Conservation (phyloP, 2,113 vertebrate species). For the Coturnix japonica region DNA sequence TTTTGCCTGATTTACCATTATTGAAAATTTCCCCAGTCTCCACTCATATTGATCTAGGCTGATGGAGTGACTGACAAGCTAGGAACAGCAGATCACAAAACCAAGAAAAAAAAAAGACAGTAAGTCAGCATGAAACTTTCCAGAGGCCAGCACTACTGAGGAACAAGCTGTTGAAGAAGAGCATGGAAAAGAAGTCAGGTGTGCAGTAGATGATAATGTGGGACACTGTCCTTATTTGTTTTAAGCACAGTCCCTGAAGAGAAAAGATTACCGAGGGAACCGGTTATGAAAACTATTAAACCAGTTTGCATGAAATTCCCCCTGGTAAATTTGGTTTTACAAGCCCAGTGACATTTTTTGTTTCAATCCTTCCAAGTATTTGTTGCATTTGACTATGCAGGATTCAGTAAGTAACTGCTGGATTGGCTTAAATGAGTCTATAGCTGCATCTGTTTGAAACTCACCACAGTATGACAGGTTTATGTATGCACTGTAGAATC, state of each 20-base stretch:
- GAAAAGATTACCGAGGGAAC: neutral
- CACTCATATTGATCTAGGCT: conserved; percentile 7
- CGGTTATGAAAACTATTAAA: neutral
- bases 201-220: neutral
- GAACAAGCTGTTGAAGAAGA: neutral
- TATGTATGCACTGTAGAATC: neutral
- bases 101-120: neutral
- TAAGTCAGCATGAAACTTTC: neutral
- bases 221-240: neutral
- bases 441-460: neutral
- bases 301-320: neutral
- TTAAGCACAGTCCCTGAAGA: neutral
- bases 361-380: neutral
- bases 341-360: neutral
- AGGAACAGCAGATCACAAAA: neutral
- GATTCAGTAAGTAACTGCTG: neutral
- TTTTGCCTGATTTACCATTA: conserved; percentile 9
- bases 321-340: neutral
- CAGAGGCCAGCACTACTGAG: neutral
- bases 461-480: neutral
- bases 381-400: neutral
- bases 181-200: neutral
- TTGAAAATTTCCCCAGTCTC: conserved; percentile 16
- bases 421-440: neutral
- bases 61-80: neutral